Base-by-base conservation (phyloP, 2,888 invertebrate species). In the Euplexia lucipara region DNA sequence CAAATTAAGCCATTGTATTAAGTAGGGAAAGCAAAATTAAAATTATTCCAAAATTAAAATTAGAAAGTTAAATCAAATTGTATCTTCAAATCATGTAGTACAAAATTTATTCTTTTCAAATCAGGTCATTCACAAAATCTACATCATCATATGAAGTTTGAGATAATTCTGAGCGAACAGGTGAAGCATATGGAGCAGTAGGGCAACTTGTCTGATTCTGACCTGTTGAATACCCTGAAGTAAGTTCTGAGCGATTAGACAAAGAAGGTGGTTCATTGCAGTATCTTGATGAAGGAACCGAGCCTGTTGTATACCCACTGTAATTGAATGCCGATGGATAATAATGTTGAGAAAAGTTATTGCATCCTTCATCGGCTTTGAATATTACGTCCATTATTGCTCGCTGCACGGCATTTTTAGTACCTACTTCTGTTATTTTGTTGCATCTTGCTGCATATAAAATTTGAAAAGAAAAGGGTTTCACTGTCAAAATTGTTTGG, bases 401-500 rank as follows among this genome's bases (percentile, higher is more conserved):
- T 65, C 65, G 65, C 65, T 60, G 65, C 65, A 53, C 65, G 59
- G 65, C 65, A 65, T 65, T 65, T 65, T 65, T 65, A 60, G 65
- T n/a, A n/a, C n/a, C n/a, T 60, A 65, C 52, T 65, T 65, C 65
- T 60, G 59, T 59, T 65, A 65, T 65, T 53, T 59, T 65, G 65
- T 65, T 60, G 65, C 65, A 65, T 60, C 58, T 68, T 63, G 63
- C 58, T 58, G 63, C 58, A 63, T 63, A 63, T 63, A 68, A 57
- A 68, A 68, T 68, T 67, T 51, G 67, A 63, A 68, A 68, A 62
- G 68, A 63, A 68, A 67, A 62, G 45, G 67, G 67, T 62, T 67
- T 62, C 62, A 62, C 26, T 62, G 62, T 68, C 62, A 57, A 68
- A 68, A 68, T 53, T 57, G 16, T 68, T 68, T 62, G 62, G 57